Percentiles rank a stretch among this genome's conserved stretches.
Conservation (phyloP, 1,140 invertebrate genomes). For the Cotesia vestalis region DNA sequence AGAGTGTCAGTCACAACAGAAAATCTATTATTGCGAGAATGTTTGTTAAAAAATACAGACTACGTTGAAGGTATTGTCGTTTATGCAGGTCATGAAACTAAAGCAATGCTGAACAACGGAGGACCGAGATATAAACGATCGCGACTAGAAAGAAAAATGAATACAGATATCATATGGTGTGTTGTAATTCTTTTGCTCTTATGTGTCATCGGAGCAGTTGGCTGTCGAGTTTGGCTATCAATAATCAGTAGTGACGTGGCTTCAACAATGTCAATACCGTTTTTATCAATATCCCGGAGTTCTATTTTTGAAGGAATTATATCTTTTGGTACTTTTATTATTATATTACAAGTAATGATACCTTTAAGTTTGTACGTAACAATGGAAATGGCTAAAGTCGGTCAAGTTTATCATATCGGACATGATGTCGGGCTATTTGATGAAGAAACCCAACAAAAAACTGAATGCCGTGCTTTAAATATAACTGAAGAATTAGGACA, state of each 20-base stretch:
- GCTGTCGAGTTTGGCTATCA: conserved; percentile 85
- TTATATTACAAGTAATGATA: conserved; percentile 97
- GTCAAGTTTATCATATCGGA: conserved; percentile 96
- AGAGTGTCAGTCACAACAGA: conserved; percentile 89
- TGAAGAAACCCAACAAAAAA: conserved; percentile 80
- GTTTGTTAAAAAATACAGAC: conserved; percentile 91
- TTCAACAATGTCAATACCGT: conserved; percentile 66
- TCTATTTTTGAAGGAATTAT: conserved; percentile 84
- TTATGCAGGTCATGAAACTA: conserved; percentile 97
- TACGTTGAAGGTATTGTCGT: conserved; percentile 97
- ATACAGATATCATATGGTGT: conserved; percentile 96
- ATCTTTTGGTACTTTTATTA: conserved; percentile 95
- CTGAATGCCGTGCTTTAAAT: conserved; percentile 95
- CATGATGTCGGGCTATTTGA: conserved; percentile 90
- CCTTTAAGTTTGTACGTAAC: conserved; percentile 96
- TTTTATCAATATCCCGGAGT: conserved; percentile 68
- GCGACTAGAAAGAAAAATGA: conserved; percentile 91
- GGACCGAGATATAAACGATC: conserved; percentile 95
- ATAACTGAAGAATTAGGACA: conserved; percentile 97
- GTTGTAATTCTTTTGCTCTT: conserved; percentile 90
- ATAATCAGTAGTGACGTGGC: conserved; percentile 62
- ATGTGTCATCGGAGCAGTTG: conserved; percentile 90
- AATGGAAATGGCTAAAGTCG: conserved; percentile 95
- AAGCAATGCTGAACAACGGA: conserved; percentile 97
- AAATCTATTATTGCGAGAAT: conserved; percentile 93